Evolutionary conservation across 1,140 invertebrate species (phyloP).

Genomic region (Drosophila nigrodunni): DNA sequence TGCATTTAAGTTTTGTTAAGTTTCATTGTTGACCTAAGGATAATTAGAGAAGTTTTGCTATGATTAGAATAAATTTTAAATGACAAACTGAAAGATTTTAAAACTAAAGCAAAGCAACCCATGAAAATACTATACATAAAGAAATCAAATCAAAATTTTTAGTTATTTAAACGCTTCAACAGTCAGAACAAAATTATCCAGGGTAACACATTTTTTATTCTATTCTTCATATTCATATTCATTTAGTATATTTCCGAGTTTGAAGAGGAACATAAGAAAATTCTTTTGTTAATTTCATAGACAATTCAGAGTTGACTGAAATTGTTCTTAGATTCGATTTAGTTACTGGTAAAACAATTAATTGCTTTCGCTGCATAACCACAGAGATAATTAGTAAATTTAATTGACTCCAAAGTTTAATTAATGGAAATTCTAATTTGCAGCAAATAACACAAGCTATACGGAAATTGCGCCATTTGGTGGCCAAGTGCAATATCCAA

Average conservation of each 20-base stretch:
- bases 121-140: neutral
- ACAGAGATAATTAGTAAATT: neutral
- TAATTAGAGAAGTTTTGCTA: no score
- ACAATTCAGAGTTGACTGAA: neutral
- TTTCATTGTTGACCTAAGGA: neutral
- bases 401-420: neutral
- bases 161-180: constrained; percentile 21
- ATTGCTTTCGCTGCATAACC: neutral
- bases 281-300: neutral
- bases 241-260: neutral
- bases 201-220: constrained; percentile 34
- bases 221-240: constrained; percentile 20
- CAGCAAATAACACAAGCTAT: constrained; percentile 40
- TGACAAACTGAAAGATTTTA: neutral
- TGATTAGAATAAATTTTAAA: constrained; percentile 1
- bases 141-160: constrained; percentile 24
- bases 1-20: neutral
- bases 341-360: constrained; percentile 1
- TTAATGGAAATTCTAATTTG: neutral
- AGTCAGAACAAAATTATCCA: constrained; percentile 47
- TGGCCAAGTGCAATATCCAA: constrained; percentile 79
- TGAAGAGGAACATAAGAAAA: neutral
- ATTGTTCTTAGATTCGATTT: constrained; percentile 4
- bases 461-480: constrained; percentile 71
- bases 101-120: constrained; percentile 1